Conservation (phyloP, 1,140 invertebrate species). For the Panonychus citri region DNA sequence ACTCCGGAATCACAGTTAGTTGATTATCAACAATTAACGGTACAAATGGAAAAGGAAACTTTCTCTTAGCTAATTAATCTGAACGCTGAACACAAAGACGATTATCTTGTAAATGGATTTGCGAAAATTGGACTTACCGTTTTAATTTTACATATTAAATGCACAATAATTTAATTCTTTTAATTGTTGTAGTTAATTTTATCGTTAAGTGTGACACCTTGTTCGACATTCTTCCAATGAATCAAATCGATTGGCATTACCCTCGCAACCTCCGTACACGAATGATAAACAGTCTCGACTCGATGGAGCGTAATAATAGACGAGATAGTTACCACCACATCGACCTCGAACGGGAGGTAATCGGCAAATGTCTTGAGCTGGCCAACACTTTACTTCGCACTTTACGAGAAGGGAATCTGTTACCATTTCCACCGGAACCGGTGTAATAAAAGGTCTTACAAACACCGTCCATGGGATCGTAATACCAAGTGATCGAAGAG, state of each 20-base stretch:
- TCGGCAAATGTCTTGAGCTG: constrained; percentile 18
- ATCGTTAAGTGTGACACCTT: constrained; percentile 34
- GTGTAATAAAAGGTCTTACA: constrained; percentile 59
- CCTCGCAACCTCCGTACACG: constrained; percentile 35
- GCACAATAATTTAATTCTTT: no score
- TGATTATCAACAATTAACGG: no score
- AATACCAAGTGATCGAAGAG: constrained; percentile 46
- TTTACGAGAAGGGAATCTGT: constrained; percentile 48
- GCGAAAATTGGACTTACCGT: no score
- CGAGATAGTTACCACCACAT: constrained; percentile 36
- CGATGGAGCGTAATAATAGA: constrained; percentile 51
- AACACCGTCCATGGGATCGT: constrained; percentile 44
- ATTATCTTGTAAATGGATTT: no score
- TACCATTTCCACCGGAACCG: constrained; percentile 62
- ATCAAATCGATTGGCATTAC: constrained; percentile 64
- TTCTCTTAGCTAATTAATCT: no score
- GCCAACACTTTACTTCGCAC: constrained; percentile 51
- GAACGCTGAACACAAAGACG: no score
- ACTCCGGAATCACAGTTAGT: no score
- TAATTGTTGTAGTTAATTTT: neutral
- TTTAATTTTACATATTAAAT: no score
- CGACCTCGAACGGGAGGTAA: constrained; percentile 40
- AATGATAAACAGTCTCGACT: constrained; percentile 58
- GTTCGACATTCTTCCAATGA: constrained; percentile 47
- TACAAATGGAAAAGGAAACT: no score